A percentile compares a stretch with the other conserved stretches of the same genome.
Evolutionary conservation across 2,113 vertebrate species (phyloP).

Genomic region (Vimba vimba): DNA sequence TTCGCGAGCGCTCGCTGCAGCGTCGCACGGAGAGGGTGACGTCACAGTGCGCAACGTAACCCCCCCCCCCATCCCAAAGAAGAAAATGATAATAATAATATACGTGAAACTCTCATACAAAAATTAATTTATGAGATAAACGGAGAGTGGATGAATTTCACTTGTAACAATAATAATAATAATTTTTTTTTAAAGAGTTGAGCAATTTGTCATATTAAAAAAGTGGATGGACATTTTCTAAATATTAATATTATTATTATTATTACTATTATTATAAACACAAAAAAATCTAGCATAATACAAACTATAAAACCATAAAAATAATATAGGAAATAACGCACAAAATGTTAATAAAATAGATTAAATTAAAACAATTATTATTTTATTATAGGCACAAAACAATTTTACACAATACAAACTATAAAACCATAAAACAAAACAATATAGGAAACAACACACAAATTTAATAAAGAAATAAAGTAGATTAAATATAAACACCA

Average conservation of each 20-base stretch:
- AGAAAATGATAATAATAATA: background rate
- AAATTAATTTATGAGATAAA: too few relatives aligned
- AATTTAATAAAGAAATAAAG: background rate
- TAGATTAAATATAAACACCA: background rate
- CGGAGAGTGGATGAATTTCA: too few relatives aligned
- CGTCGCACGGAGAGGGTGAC: conserved; percentile 78
- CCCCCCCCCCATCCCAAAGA: background rate
- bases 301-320: background rate
- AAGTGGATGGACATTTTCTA: too few relatives aligned
- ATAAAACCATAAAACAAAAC: background rate
- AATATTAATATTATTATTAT: too few relatives aligned
- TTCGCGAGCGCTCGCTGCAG: conserved; percentile 70
- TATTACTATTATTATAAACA: too few relatives aligned
- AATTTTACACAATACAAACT: background rate
- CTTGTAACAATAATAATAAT: background rate
- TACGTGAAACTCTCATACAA: background rate
- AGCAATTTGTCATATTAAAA: background rate
- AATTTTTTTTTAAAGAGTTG: background rate
- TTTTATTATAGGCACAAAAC: too few relatives aligned
- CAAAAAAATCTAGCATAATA: background rate
- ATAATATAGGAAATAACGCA: background rate
- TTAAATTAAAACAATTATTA: background rate
- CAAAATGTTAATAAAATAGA: background rate
- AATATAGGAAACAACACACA: background rate
- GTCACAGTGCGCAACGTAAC: conserved; percentile 72